Percentiles rank a stretch among this genome's conserved stretches.
phyloP scores from a whole-genome alignment of 2,888 invertebrate genomes.

The Nysson spinosus region DNA sequence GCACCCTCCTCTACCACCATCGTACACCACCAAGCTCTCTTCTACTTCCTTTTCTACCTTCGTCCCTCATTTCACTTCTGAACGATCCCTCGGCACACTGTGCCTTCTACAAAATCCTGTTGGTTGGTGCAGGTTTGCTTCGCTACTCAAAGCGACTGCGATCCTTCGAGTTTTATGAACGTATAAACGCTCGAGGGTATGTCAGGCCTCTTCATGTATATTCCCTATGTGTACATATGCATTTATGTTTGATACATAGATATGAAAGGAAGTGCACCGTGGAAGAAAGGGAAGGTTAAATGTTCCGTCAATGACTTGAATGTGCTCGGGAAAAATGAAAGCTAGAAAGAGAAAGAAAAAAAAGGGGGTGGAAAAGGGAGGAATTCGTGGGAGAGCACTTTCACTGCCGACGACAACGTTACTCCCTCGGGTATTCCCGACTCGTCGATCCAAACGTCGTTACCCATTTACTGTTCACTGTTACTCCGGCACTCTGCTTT shows the following conservation, averaged over 20 bases:
- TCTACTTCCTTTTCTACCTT: constrained; percentile 59
- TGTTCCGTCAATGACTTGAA: constrained; percentile 47
- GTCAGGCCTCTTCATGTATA: constrained; percentile 18
- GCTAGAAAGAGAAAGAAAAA: background rate
- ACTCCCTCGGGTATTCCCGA: constrained; percentile 43
- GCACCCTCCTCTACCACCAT: constrained; percentile 54
- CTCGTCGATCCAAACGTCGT: constrained; percentile 56
- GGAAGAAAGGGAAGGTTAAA: constrained; percentile 55
- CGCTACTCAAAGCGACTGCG: constrained; percentile 67
- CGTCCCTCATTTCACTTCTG: constrained; percentile 37
- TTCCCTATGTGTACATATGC: background rate
- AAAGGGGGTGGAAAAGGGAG: constrained; percentile 15
- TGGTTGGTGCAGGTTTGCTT: constrained; percentile 48
- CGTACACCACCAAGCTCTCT: constrained; percentile 63
- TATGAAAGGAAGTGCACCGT: background rate
- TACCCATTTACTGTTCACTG: constrained; percentile 50
- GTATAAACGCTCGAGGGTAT: constrained; percentile 67
- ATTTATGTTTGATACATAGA: background rate
- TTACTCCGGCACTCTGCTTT: constrained; percentile 45
- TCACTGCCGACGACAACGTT: constrained; percentile 37
- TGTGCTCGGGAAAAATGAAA: background rate
- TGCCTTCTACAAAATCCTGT: constrained; percentile 49
- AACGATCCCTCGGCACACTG: constrained; percentile 53
- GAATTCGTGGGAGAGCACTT: constrained; percentile 44
- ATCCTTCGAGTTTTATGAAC: constrained; percentile 72